Base-by-base conservation (phyloP, 2,797 vertebrate species). In the Melanotaenia parkinsoni region DNA sequence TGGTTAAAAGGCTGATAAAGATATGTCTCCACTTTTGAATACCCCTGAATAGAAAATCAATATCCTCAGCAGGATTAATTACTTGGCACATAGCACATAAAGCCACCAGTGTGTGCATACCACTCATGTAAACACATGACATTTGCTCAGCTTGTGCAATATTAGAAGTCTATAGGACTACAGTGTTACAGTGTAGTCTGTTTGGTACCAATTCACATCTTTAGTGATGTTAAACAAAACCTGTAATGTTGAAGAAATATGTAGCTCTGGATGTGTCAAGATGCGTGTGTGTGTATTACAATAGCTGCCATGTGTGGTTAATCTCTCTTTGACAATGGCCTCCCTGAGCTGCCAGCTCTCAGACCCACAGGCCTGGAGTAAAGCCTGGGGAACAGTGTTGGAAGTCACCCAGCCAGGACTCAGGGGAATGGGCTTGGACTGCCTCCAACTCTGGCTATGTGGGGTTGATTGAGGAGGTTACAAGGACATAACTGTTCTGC, bases 371-470 rank as follows among this genome's bases (percentile, higher is more conserved):
- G 85, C 87, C 90, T 84, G 79, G 76, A 87, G 87, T 70, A 81
- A 90, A 87, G 90, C 88, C 87, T 87, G 76, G 87, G 90, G 89
- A 90, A 77, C 40, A 50, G 66, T 82, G 79, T 76, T 88, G 92
- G 89, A 91, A 89, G 88, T 91, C 86, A 88, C 88, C 89, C 91
- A 92, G 83, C 76, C 67, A 82, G 84, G 72, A 81, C 92, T 90
- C 88, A 61, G 75, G 91, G 79, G 91, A 87, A 78, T 45, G 69
- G 80, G 76, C 66, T 88, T 91, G 91, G 91, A 84, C 71, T 10
- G 71, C 43, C 60, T 90, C 90, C 91, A 93, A 78, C 71, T 84
- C 86, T 80, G 45, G 80, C 77, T 85, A 86, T 85, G 85, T 87
- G 88, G 79, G 77, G 87, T 83, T 86, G 88, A 90, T 90, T 82